Conservation (phyloP, 2,797 vertebrate species). For the Dermochelys coriacea region DNA sequence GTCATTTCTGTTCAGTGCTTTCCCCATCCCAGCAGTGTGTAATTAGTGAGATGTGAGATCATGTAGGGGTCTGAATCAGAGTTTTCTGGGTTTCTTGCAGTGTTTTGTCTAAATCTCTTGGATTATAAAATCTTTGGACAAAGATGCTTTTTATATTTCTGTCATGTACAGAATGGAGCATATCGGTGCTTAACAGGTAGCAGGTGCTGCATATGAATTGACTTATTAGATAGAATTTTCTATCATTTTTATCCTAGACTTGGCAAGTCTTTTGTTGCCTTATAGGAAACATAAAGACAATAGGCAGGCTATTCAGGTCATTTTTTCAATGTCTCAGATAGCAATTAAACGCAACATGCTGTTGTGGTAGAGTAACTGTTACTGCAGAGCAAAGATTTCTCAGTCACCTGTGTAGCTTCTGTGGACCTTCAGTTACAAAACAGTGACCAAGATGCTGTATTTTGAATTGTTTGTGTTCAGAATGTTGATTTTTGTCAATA, state of each 20-base stretch:
- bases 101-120: neutral
- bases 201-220: neutral
- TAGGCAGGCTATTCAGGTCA: neutral
- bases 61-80: no score
- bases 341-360: neutral
- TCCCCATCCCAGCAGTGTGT: neutral
- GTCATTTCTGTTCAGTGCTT: neutral
- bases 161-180: neutral
- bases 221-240: neutral
- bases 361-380: neutral
- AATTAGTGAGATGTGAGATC: neutral
- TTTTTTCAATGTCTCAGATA: neutral
- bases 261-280: accelerated
- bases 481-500: neutral
- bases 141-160: neutral
- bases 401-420: neutral
- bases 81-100: neutral
- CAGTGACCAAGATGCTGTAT: neutral
- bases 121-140: neutral
- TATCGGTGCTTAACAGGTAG: neutral
- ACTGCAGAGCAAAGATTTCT: neutral
- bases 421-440: neutral
- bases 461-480: neutral
- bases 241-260: neutral
- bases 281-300: neutral